Evolutionary conservation across 2,888 invertebrate genomes (phyloP), one percentile per base, ranked within the genome.

Genomic region (Phania funesta): DNA sequence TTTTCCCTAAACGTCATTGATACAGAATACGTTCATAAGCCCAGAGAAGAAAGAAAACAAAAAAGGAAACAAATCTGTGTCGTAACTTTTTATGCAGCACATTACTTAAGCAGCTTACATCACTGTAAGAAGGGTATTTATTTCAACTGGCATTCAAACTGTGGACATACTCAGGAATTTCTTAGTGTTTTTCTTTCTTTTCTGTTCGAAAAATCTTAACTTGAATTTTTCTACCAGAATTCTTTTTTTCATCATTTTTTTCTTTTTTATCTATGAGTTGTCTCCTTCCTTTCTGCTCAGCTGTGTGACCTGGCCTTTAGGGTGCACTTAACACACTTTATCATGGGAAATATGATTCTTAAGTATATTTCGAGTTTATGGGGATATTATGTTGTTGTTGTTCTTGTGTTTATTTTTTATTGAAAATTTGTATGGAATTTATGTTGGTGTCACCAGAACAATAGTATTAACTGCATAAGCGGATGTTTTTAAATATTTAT

Each of bases 291-390:
- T 58, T 76, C 58, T 56, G 29, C 13, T 60, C 62, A 44, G 50
- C 60, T 71, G 32, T n/a, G 71, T 76, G 77, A 32, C 38, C 44
- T 78, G 70, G 78, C 77, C 82, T 80, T 84, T 64, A 74, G 85
- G 83, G 85, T 75, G 71, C 64, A 80, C 80, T 83, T 79, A 54
- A 81, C 81, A 82, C 80, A 85, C 86, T 88, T 88, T 86, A 87
- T 87, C 87, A 87, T 86, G 87, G 87, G 86, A 88, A 87, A 86
- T 85, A 82, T 83, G 73, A 83, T 80, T 83, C 74, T 83, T 79
- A 84, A 85, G 85, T 85, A 83, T 84, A 79, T 79, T 82, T 75
- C 16, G 58, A 74, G 73, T 81, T 81, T 67, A 68, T 73, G 65
- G 32, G 38, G 32, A 20, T 38, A 44, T 73, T 44, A 44, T 65